phyloP scores from a whole-genome alignment of 1,140 invertebrate species.

The Tetramorium simillimum region DNA sequence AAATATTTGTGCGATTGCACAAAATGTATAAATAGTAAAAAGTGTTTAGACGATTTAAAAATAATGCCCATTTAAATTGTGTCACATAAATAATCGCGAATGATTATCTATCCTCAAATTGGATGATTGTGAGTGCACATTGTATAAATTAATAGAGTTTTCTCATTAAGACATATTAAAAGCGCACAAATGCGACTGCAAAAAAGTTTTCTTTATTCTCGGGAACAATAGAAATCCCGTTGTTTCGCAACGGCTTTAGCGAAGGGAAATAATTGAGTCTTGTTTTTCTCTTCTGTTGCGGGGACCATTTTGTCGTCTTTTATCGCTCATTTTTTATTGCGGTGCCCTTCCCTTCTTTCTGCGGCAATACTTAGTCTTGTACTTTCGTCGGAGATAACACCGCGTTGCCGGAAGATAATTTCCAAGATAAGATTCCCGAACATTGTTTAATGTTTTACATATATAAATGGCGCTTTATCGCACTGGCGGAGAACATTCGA shows the following conservation, averaged over 20 bases:
- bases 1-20: not conserved
- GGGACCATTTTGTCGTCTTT: constrained; percentile 48
- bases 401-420: constrained; percentile 52
- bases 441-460: constrained; percentile 48
- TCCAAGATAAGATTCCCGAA: constrained; percentile 52
- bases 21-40: not conserved
- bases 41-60: not conserved
- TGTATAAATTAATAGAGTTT: constrained; percentile 33
- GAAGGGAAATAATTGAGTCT: constrained; percentile 49
- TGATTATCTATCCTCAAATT: not conserved
- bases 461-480: constrained; percentile 43
- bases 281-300: constrained; percentile 39
- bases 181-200: not conserved
- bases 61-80: not conserved
- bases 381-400: constrained; percentile 55
- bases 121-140: not conserved
- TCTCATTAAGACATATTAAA: constrained; percentile 35
- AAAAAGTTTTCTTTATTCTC: constrained; percentile 47
- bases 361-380: constrained; percentile 48
- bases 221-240: constrained; percentile 46
- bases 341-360: constrained; percentile 23
- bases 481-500: not conserved
- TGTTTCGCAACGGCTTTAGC: constrained; percentile 22
- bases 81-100: not conserved
- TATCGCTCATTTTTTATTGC: constrained; percentile 53